Evolutionary conservation across 1,140 invertebrate species (phyloP).

Genomic region (Drosophila erecta): DNA sequence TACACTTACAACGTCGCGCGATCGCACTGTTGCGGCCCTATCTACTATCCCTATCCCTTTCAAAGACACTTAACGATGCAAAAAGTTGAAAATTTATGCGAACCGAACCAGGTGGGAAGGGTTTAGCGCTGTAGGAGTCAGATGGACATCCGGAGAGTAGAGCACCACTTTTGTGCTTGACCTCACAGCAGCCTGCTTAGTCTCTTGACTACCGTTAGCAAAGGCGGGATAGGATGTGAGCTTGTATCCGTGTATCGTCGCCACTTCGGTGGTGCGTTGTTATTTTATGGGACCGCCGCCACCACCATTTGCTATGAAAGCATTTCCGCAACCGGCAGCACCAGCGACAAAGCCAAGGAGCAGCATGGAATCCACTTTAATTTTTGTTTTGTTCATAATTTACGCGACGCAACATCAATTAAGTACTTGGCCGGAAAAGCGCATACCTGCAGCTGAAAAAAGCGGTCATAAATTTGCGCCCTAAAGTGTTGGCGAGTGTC

Average conservation of each 20-base stretch:
- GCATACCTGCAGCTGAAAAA: conserved; percentile 82
- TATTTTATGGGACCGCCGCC: conserved; percentile 60
- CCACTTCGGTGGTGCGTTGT: conserved; percentile 41
- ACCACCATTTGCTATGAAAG: conserved; percentile 78
- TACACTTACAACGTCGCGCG: background rate
- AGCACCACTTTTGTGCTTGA: conserved; percentile 78
- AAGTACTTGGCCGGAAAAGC: conserved; percentile 81
- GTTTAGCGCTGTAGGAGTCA: too few species aligned
- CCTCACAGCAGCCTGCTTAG: conserved; percentile 70
- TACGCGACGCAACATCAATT: conserved; percentile 83
- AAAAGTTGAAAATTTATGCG: conserved; percentile 66
- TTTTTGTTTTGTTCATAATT: conserved; percentile 84
- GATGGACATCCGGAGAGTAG: conserved; percentile 59
- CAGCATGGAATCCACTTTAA: conserved; percentile 73
- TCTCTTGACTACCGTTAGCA: conserved; percentile 63
- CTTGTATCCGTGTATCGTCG: conserved; percentile 25
- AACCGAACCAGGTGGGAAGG: conserved; percentile 1
- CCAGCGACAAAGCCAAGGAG: conserved; percentile 33
- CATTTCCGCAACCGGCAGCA: conserved; percentile 74
- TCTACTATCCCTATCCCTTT: conserved; percentile 22
- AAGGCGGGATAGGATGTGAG: background rate
- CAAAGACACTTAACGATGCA: conserved; percentile 56
- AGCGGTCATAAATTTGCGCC: conserved; percentile 77
- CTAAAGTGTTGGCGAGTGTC: conserved; percentile 72
- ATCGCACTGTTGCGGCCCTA: background rate